Base-by-base conservation (phyloP, 2,888 invertebrate genomes). In the Cantharis nigra region DNA sequence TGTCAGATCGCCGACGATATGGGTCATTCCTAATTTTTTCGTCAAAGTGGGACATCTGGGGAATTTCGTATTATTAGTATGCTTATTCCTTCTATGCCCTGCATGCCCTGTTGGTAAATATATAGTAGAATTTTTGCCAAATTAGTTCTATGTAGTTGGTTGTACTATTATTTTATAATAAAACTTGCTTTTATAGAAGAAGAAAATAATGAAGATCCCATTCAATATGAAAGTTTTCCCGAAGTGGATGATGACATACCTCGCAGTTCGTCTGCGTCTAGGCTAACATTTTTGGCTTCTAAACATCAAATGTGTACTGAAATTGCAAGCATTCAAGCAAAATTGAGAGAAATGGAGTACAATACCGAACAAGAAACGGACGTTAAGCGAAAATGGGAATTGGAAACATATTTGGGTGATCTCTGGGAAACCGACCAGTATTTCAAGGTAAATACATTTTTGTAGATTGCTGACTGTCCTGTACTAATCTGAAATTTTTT, bases 381-480 rank as follows among this genome's bases (percentile, higher is more conserved):
- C 5, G 13, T 5, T 13, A 13, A n/a, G 0, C 13, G 13, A 13
- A 33, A 13, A 33, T 33, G 33, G 49, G n/a, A n/a, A n/a, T 49
- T 49, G n/a, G 49, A 49, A 49, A 49, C 7, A 0, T 5, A 49
- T n/a, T 9, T 49, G n/a, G 7, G 0, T 7, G 2, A 49, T 7
- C 10, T 49, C 2, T 49, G n/a, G n/a, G n/a, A 49, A n/a, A 49
- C n/a, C 49, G n/a, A 13, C 49, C n/a, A n/a, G n/a, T 49, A 49
- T 49, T 49, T 49, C 2, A 49, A 95, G 49, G 49, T 49, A 49
- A 49, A 3, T 49, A 13, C 30, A 2, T 3, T n/a, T 3, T 3
- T 30, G 30, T 11, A 10, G 2, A 28, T 28, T 28, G 10, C 3
- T 28, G 0, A 28, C 28, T 1, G 28, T 10, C 0, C 28, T 28